Conservation (phyloP, 2,888 invertebrate genomes). For the Troides helena region DNA sequence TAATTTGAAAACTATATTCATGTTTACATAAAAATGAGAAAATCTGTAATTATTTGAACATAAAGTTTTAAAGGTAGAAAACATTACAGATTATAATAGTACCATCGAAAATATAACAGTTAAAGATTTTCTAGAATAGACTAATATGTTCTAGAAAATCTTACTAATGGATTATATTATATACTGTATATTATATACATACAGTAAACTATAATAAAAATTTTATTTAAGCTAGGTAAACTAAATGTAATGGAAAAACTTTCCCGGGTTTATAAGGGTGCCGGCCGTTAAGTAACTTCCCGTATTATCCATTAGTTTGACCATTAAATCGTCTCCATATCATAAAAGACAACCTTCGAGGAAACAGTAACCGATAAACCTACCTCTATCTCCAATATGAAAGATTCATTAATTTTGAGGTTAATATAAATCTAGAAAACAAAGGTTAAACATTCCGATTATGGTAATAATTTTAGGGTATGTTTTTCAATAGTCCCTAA, state of each 20-base stretch:
- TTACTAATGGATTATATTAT: neutral
- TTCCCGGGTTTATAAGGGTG: constrained; percentile 31
- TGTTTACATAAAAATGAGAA: no score
- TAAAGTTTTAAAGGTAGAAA: no score
- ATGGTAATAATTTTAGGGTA: constrained; percentile 4
- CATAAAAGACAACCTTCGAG: constrained; percentile 36
- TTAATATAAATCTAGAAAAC: constrained; percentile 5
- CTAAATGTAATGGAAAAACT: constrained; percentile 39
- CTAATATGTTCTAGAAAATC: no score
- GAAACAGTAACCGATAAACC: constrained; percentile 26
- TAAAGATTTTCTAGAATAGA: no score
- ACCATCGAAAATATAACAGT: no score
- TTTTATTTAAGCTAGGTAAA: constrained; percentile 30
- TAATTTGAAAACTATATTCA: no score
- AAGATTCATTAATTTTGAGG: constrained; percentile 18
- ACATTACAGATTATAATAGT: no score
- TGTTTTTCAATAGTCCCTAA: neutral
- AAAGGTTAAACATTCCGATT: constrained; percentile 9
- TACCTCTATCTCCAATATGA: constrained; percentile 20
- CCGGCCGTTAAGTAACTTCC: constrained; percentile 37
- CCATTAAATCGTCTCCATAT: constrained; percentile 46
- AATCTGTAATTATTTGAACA: no score
- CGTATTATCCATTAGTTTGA: constrained; percentile 40
- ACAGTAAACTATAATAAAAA: constrained; percentile 21
- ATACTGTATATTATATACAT: neutral